A percentile compares a stretch with the other conserved stretches of the same genome.
Conservation (phyloP, 1,140 invertebrate species). For the Aphelinus atriplicis region DNA sequence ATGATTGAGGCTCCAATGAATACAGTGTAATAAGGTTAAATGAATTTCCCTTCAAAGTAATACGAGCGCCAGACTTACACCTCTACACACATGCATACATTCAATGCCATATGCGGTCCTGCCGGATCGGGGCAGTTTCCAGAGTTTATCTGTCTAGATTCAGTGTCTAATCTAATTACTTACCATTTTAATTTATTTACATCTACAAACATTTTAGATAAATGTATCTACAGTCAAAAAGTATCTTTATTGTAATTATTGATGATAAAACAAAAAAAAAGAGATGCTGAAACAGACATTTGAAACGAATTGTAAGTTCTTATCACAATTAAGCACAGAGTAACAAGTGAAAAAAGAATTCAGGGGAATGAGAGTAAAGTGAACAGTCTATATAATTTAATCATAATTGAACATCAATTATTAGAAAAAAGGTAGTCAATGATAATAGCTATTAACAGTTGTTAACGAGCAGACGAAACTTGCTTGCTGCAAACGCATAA, state of each 20-base stretch:
- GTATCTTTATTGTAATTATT: slow-evolving; percentile 56
- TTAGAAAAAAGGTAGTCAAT: slow-evolving; percentile 54
- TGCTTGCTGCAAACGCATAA: slow-evolving; percentile 53
- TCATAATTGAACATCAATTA: slow-evolving; percentile 43
- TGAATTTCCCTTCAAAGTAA: slow-evolving; percentile 60
- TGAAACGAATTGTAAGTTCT: slow-evolving; percentile 43
- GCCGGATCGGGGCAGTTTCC: slow-evolving; percentile 55
- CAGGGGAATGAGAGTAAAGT: slow-evolving; percentile 38
- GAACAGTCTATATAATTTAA: slow-evolving; percentile 46
- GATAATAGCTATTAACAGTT: slow-evolving; percentile 51
- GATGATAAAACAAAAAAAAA: slow-evolving; percentile 40
- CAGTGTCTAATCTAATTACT: slow-evolving; percentile 60
- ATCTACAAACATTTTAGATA: slow-evolving; percentile 62
- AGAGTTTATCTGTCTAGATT: slow-evolving; percentile 62
- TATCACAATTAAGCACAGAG: slow-evolving; percentile 40
- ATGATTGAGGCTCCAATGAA: slow-evolving; percentile 64
- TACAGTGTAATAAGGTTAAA: slow-evolving; percentile 60
- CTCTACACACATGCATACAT: slow-evolving; percentile 49
- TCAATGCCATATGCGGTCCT: slow-evolving; percentile 55
- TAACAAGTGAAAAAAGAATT: slow-evolving; percentile 38
- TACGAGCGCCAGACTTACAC: slow-evolving; percentile 53
- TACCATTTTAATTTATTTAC: slow-evolving; percentile 63
- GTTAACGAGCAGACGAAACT: slow-evolving; percentile 49
- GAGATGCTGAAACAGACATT: slow-evolving; percentile 37
- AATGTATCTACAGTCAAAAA: slow-evolving; percentile 61